Base-by-base conservation (phyloP, 2,113 vertebrate genomes). In the Triplophysa rosa region DNA sequence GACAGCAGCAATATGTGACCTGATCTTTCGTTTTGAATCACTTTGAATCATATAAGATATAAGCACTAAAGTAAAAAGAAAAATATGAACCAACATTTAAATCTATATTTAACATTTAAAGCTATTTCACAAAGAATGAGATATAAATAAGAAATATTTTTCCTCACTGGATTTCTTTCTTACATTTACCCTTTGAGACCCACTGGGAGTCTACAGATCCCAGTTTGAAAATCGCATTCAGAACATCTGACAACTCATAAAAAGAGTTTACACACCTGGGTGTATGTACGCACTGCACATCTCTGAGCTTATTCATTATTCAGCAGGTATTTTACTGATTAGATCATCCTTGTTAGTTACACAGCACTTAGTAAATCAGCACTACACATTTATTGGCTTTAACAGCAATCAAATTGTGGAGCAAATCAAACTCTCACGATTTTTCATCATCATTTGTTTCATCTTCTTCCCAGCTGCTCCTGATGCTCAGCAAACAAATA, bases 401-500 rank as follows among this genome's bases (percentile, higher is more conserved):
- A 26, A 70, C 37, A 29, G 56, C 61, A 69, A 70, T 80, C 21
- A 80, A 67, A 65, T 47, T 66, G 33, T 59, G 37, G n/a, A 19
- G 21, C 37, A 70, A 78, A 61, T 58, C 23, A 59, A 21, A 33
- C 40, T 64, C 67, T 61, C 13, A 45, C 2, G 6, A 9, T 33
- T 24, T 75, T 54, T 64, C 45, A 70, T 86, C 81, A 83, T 56
- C 72, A 63, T 87, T 77, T 47, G 81, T 72, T 79, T 70, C 85
- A 80, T 86, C 40, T 67, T n/a, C 83, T 86, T 17, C 86, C 83
- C 89, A 96, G 95, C 87, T 2, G 88, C 86, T 21, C 84, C 90
- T 65, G 91, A 93, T 63, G 90, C 92, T 8, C 84, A 91, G 54
- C 76, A 89, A 73, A 91, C 88, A 54, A 92, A 94, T 85, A 90